phyloP scores from a whole-genome alignment of 64 coral and sea anemone genomes.

The Porites lutea region DNA sequence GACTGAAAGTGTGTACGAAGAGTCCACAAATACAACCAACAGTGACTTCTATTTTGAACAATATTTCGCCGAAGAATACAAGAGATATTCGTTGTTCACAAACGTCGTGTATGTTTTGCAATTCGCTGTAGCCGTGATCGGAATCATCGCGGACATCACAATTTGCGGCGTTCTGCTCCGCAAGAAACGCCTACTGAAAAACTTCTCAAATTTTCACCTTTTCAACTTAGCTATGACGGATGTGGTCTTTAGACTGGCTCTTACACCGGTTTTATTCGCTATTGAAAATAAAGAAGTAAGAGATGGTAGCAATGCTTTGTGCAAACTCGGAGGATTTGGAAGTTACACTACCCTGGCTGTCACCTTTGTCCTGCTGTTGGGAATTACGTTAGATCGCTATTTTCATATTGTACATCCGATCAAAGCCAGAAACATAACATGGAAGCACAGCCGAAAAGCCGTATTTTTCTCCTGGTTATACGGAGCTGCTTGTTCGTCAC shows the following conservation, averaged over 20 bases:
- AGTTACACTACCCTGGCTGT: constrained; percentile 14
- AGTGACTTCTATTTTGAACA: not conserved
- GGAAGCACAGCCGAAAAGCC: constrained; percentile 6
- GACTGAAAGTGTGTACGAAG: not conserved
- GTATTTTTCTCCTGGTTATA: constrained; percentile 6
- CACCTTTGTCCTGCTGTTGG: not conserved
- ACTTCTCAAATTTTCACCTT: constrained; percentile 30
- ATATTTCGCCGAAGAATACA: not conserved
- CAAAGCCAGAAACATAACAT: not conserved
- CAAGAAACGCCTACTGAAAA: constrained; percentile 4
- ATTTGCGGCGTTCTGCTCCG: constrained; percentile 13
- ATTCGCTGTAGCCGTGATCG: not conserved
- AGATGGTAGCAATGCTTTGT: not conserved
- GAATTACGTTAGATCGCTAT: constrained; percentile 26
- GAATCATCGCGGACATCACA: not conserved
- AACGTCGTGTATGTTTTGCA: not conserved
- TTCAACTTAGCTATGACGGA: not conserved
- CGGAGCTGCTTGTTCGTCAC: constrained; percentile 1
- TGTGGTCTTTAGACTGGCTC: constrained; percentile 2
- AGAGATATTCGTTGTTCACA: not conserved
- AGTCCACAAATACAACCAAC: not conserved
- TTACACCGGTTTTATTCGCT: not conserved
- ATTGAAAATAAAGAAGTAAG: not conserved
- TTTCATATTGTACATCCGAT: constrained; percentile 12
- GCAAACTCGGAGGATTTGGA: not conserved